Base-by-base conservation (phyloP, 2,797 vertebrate species). In the Poecilia velifera region DNA sequence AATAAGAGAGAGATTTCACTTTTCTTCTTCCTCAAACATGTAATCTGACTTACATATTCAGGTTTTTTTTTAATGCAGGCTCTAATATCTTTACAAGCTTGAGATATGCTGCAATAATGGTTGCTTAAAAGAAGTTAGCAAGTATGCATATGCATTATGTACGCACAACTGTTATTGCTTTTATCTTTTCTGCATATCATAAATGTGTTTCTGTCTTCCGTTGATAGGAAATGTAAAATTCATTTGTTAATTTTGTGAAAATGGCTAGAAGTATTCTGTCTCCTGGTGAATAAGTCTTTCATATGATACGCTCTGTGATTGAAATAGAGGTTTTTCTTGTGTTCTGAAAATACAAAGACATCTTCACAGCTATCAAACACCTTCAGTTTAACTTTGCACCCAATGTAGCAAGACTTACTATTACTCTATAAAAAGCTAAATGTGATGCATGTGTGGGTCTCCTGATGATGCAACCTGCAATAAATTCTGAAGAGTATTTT, bases 281-380 rank as follows among this genome's bases (percentile, higher is more conserved):
- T 64, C 59, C 31, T 64, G 28, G 28, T 34, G 57, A 64, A 64
- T 36, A 36, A 1, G 59, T 0, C 55, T 28, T 28, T 57, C 55
- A 28, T 59, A 31, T 59, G 57, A 18, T 18, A 36, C 34, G 4
- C 34, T 41, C 62, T 66, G 34, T 39, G 3, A 39, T 68, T 41
- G 3, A 41, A 68, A 5, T 68, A 41, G 34, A 41, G 36, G 0
- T 41, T 41, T 41, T 68, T 7, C 66, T 14, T 3, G 1, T 43
- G 12, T 70, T 70, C 22, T 70, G 22, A 43, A 43, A n/a, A 45
- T 70, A 5, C 66, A 70, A 45, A n/a, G 66, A 70, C 13, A 1
- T n/a, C 14, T 70, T 70, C 39, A 70, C 66, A n/a, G 39, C 66
- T 45, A 28, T 70, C 66, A 70, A 70, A 70, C 66, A 70, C 66